phyloP scores from a whole-genome alignment of 2,888 invertebrate species.

The Nemotelus nigrinus region DNA sequence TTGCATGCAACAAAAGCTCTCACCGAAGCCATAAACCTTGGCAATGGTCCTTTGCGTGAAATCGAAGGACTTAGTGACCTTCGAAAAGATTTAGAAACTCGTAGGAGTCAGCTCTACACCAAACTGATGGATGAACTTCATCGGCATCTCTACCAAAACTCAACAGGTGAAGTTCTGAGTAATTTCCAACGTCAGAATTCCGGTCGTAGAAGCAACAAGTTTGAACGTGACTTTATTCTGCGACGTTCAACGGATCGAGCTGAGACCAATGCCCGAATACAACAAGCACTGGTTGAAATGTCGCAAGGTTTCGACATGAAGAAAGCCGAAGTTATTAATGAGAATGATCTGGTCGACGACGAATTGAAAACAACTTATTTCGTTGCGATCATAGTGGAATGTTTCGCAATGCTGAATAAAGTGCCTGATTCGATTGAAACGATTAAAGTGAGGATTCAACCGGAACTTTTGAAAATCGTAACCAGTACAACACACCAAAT shows the following conservation, averaged over 20 bases:
- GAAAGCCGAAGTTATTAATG: conserved; percentile 68
- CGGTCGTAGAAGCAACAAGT: conserved; percentile 68
- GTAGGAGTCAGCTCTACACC: conserved; percentile 72
- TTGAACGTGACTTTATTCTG: conserved; percentile 68
- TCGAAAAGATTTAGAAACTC: conserved; percentile 74
- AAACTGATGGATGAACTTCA: conserved; percentile 77
- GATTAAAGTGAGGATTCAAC: conserved; percentile 84
- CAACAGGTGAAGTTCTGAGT: conserved; percentile 66
- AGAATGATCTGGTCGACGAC: conserved; percentile 69
- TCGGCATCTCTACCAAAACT: conserved; percentile 75
- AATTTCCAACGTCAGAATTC: conserved; percentile 72
- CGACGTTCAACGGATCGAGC: conserved; percentile 70
- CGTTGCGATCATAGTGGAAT: conserved; percentile 84
- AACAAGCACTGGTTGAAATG: conserved; percentile 69
- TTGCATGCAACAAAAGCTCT: conserved; percentile 85
- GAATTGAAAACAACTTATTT: conserved; percentile 74
- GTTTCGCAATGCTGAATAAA: conserved; percentile 83
- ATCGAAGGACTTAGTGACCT: conserved; percentile 88
- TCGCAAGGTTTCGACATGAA: conserved; percentile 63
- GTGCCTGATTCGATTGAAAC: conserved; percentile 87
- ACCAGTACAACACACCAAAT: conserved; percentile 83
- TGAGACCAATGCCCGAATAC: conserved; percentile 66
- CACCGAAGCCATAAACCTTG: conserved; percentile 74
- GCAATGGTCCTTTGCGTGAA: conserved; percentile 78
- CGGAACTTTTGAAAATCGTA: conserved; percentile 82